phyloP scores from a whole-genome alignment of 1,140 invertebrate species.

The Drosophila funebris region DNA sequence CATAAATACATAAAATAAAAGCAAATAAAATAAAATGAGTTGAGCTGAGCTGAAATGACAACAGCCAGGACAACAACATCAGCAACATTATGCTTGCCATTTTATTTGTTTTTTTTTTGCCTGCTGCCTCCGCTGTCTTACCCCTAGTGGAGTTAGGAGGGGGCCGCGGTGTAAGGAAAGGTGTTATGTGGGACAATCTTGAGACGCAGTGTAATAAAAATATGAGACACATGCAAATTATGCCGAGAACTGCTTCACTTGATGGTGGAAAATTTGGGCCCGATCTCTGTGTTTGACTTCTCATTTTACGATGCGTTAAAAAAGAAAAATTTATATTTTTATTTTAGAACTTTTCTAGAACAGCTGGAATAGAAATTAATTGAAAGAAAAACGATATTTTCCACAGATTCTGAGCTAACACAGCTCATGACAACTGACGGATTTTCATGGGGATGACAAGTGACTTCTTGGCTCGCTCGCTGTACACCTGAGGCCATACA shows the following conservation, averaged over 20 bases:
- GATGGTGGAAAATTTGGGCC: neutral
- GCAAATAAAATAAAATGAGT: constrained; percentile 36
- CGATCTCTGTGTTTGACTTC: constrained; percentile 7
- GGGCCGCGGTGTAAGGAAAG: too few species aligned
- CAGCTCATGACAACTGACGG: constrained; percentile 18
- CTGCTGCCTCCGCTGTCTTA: neutral
- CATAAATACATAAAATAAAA: constrained; percentile 47
- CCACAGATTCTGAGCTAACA: constrained; percentile 2
- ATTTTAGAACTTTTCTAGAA: too few species aligned
- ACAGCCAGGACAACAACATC: neutral
- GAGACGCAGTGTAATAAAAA: constrained; percentile 46
- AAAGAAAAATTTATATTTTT: constrained; percentile 28
- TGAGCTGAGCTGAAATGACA: constrained; percentile 10
- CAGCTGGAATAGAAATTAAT: constrained; percentile 5
- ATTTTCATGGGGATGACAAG: constrained; percentile 18
- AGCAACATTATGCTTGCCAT: constrained; percentile 42
- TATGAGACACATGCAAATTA: constrained; percentile 69
- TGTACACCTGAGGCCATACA: constrained; percentile 37
- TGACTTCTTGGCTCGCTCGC: constrained; percentile 41
- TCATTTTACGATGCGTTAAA: constrained; percentile 28
- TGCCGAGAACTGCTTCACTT: constrained; percentile 7
- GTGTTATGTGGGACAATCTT: constrained; percentile 5
- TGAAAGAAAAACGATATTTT: neutral
- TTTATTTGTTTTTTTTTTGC: constrained; percentile 52
- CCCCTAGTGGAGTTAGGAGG: neutral